These are phyloP conservation scores for Dynastes maya DNA, from an alignment of 2,888 invertebrate species.

Conservation along the genomic window DNA sequence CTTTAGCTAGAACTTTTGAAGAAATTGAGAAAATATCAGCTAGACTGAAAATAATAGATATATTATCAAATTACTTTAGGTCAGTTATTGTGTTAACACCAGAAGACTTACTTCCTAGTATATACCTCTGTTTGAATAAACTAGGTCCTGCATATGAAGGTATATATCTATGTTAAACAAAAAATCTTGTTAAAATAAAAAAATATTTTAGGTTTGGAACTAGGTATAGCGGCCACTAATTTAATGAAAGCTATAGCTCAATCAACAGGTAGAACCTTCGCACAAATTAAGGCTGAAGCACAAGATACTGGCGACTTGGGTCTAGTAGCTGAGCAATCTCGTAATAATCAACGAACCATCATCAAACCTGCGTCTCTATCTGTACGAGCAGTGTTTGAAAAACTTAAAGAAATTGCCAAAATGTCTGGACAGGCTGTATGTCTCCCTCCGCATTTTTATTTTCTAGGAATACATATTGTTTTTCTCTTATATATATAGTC, in stretches of 20 bases:
- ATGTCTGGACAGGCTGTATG: conserved; percentile 85
- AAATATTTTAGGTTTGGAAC: conserved; percentile 75
- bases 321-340: conserved; percentile 88
- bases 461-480: not conserved
- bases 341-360: conserved; percentile 90
- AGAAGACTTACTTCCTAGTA: conserved; percentile 89
- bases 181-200: too few relatives aligned
- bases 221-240: conserved; percentile 96
- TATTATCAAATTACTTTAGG: conserved; percentile 91
- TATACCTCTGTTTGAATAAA: conserved; percentile 97
- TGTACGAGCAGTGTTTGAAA: conserved; percentile 83
- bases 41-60: conserved; percentile 92
- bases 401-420: conserved; percentile 88
- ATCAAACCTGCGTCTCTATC: conserved; percentile 87
- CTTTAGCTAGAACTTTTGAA: conserved; percentile 91
- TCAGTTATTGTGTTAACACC: conserved; percentile 93
- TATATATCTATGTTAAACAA: conserved; percentile 56
- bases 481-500: conserved; percentile 70
- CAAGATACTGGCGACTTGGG: conserved; percentile 90
- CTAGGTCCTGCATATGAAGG: conserved; percentile 97
- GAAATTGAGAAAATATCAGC: conserved; percentile 89
- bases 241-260: conserved; percentile 95
- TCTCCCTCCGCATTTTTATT: conserved; percentile 51
- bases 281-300: conserved; percentile 85
- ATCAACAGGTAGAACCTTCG: conserved; percentile 88